Conservation (phyloP, 64 coral and sea anemone species). For the Exaiptasia diaphana region DNA sequence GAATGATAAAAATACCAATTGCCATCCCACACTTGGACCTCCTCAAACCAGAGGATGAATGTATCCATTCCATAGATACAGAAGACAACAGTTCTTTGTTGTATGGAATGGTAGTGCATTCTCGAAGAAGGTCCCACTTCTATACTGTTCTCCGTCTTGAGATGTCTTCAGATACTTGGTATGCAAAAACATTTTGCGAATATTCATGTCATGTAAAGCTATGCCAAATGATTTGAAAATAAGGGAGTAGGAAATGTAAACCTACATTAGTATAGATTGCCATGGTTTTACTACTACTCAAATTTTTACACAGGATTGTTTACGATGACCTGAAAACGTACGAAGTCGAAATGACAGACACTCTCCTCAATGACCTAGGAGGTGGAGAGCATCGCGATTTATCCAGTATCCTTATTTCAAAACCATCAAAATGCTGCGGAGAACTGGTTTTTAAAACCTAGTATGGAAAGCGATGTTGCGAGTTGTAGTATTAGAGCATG, state of each 20-base stretch:
- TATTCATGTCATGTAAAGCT: background rate
- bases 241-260: background rate
- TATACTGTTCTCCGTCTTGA: background rate
- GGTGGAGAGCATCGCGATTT: slow-evolving; percentile 11
- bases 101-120: slow-evolving; percentile 24
- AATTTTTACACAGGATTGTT: slow-evolving; percentile 9
- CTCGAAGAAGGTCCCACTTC: background rate
- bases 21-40: background rate
- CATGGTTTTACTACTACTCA: background rate
- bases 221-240: background rate
- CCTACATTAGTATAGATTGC: background rate
- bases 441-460: too few relatives aligned
- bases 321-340: slow-evolving; percentile 20
- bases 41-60: background rate
- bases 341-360: background rate
- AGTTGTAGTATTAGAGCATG: too few relatives aligned
- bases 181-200: too few relatives aligned
- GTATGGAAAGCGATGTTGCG: too few relatives aligned
- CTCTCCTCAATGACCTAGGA: slow-evolving; percentile 17
- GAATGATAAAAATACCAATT: background rate
- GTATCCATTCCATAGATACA: background rate
- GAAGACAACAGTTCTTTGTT: background rate
- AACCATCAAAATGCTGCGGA: too few relatives aligned
- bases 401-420: slow-evolving; percentile 3
- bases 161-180: too few relatives aligned